These are phyloP conservation scores for Pseudomyrmex pallidus DNA, from an alignment of 1,140 invertebrate species.

Conservation along the genomic window DNA sequence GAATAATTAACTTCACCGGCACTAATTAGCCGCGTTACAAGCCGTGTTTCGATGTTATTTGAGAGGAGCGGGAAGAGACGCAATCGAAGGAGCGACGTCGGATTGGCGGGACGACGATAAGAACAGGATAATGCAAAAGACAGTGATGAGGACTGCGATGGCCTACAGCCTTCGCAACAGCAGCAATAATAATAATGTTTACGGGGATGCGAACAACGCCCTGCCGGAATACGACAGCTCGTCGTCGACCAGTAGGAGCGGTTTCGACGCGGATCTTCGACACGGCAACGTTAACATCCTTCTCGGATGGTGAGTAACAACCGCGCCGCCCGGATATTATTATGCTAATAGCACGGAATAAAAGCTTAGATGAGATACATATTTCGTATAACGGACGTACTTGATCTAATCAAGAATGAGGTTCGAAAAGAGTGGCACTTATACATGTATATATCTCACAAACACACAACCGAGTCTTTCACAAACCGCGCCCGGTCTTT, in stretches of 20 bases:
- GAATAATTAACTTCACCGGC: conserved; percentile 5
- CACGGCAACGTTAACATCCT: conserved; percentile 88
- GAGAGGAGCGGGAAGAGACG: not conserved
- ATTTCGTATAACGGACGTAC: conserved; percentile 7
- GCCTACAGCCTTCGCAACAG: conserved; percentile 52
- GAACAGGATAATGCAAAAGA: conserved; percentile 31
- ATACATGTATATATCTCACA: too few relatives aligned
- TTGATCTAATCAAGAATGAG: too few relatives aligned
- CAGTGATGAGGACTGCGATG: conserved; percentile 29
- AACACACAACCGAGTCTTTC: too few relatives aligned
- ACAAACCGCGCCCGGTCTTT: too few relatives aligned
- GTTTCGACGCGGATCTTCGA: conserved; percentile 78
- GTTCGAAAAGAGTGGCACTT: too few relatives aligned
- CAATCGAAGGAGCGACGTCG: not conserved
- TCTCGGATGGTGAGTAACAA: conserved; percentile 86
- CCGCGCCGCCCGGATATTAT: not conserved
- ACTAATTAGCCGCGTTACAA: conserved; percentile 19
- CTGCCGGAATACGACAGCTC: conserved; percentile 70
- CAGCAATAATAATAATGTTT: conserved; percentile 33
- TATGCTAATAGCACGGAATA: conserved; percentile 7
- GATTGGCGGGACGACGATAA: not conserved
- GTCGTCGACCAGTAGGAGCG: conserved; percentile 78
- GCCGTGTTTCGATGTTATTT: not conserved
- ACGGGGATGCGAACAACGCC: conserved; percentile 61
- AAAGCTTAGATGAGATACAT: not conserved